phyloP scores from a whole-genome alignment of 2,888 invertebrate genomes.

The Chelonus formosanus region DNA sequence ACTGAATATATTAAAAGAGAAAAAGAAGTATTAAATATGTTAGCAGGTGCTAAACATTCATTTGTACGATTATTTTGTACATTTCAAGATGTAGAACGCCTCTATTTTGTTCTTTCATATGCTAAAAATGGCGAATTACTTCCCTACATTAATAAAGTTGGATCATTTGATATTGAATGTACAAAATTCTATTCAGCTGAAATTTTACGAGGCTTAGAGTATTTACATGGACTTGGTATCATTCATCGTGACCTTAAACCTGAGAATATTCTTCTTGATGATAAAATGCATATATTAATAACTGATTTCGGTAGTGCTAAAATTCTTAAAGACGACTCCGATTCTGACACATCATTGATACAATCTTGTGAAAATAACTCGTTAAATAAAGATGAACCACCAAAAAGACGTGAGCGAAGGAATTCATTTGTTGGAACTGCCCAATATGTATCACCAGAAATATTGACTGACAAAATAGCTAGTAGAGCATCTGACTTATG shows the following conservation, averaged over 20 bases:
- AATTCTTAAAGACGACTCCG: conserved; percentile 69
- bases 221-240: conserved; percentile 86
- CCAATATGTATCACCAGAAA: conserved; percentile 98
- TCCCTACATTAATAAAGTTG: conserved; percentile 89
- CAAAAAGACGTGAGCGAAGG: conserved; percentile 69
- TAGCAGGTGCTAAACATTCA: conserved; percentile 83
- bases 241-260: conserved; percentile 98
- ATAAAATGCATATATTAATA: conserved; percentile 94
- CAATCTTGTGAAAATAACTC: conserved; percentile 12
- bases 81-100: conserved; percentile 91
- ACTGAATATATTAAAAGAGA: conserved; percentile 92
- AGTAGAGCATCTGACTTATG: conserved; percentile 90
- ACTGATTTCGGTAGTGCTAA: conserved; percentile 98
- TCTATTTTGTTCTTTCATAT: conserved; percentile 95
- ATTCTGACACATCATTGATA: conserved; percentile 39
- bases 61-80: conserved; percentile 95
- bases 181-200: conserved; percentile 96
- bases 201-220: conserved; percentile 89
- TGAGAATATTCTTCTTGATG: conserved; percentile 95
- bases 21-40: conserved; percentile 89
- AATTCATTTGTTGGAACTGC: conserved; percentile 98
- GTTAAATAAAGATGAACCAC: conserved; percentile 29
- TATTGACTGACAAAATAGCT: conserved; percentile 82
- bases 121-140: conserved; percentile 95
- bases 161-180: conserved; percentile 87